Conservation (phyloP, 2,888 invertebrate genomes). For the Drosophila subsilvestris region DNA sequence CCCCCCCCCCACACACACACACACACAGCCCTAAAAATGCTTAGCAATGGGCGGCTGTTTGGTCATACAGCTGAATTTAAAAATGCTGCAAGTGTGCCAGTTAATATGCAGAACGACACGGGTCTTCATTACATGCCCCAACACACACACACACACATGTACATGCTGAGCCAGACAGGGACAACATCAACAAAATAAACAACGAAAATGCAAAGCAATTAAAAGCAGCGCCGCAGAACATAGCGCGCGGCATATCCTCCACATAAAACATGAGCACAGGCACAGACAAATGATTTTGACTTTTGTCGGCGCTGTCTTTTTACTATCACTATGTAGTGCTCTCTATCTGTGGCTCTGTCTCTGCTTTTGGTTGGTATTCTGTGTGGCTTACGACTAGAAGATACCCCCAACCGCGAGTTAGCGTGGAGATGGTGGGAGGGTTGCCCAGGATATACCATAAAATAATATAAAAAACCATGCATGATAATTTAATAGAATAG, state of each 20-base stretch:
- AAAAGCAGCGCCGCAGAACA: conserved; percentile 74
- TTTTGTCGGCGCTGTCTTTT: conserved; percentile 51
- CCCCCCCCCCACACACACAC: too few species aligned
- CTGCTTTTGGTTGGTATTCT: too few species aligned
- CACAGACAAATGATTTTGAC: conserved; percentile 67
- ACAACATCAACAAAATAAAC: conserved; percentile 62
- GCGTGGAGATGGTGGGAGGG: too few species aligned
- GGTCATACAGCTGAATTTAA: conserved; percentile 63
- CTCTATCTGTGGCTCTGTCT: neutral
- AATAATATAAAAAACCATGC: too few species aligned
- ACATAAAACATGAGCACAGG: conserved; percentile 79
- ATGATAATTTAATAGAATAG: too few species aligned
- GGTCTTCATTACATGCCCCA: conserved; percentile 70
- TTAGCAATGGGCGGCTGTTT: conserved; percentile 46
- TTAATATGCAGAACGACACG: conserved; percentile 75
- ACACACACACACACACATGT: conserved; percentile 33
- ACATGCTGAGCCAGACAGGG: conserved; percentile 18
- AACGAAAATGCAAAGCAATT: conserved; percentile 80
- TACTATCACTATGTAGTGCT: conserved; percentile 2
- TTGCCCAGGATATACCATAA: too few species aligned
- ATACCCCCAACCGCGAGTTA: too few species aligned
- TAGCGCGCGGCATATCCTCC: conserved; percentile 71
- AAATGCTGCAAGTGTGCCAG: conserved; percentile 67
- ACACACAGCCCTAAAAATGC: conserved; percentile 75
- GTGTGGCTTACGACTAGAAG: too few species aligned